A percentile compares a stretch with the other conserved stretches of the same genome.
Conservation (phyloP, 2,888 invertebrate species). For the Anticlea derivata region DNA sequence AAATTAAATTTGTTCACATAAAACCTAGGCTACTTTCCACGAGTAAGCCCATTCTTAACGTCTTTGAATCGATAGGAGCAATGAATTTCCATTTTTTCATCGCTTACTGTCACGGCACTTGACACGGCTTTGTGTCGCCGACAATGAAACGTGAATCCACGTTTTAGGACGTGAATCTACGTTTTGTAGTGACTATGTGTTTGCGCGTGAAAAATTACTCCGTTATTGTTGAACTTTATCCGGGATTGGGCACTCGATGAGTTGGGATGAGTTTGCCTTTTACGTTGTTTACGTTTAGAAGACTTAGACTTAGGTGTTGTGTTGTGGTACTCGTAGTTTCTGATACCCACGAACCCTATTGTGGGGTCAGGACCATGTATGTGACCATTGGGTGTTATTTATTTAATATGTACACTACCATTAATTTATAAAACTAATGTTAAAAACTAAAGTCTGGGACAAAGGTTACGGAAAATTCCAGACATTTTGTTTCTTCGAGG, state of each 20-base stretch:
- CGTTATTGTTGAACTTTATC: constrained; percentile 51
- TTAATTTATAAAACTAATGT: no score
- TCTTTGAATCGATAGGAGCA: constrained; percentile 36
- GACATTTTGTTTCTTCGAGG: no score
- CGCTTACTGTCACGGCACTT: constrained; percentile 66
- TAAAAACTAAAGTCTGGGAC: no score
- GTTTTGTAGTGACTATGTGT: constrained; percentile 59
- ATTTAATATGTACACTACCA: no score
- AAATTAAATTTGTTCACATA: no score
- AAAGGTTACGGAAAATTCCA: no score
- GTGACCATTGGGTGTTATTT: no score
- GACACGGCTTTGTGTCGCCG: constrained; percentile 62
- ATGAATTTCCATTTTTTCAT: constrained; percentile 80
- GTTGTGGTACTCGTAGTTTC: no score
- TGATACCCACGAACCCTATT: no score
- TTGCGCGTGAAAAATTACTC: constrained; percentile 64
- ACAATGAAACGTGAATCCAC: constrained; percentile 65
- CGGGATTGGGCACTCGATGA: constrained; percentile 12
- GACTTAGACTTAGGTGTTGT: no score
- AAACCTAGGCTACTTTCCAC: constrained; percentile 14
- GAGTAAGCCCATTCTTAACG: constrained; percentile 9
- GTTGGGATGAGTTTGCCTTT: constrained; percentile 24
- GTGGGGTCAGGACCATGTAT: no score
- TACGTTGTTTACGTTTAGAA: constrained; percentile 6
- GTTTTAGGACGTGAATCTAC: constrained; percentile 41